Base-by-base conservation (phyloP, 2,888 invertebrate species). In the Euphydryas editha region DNA sequence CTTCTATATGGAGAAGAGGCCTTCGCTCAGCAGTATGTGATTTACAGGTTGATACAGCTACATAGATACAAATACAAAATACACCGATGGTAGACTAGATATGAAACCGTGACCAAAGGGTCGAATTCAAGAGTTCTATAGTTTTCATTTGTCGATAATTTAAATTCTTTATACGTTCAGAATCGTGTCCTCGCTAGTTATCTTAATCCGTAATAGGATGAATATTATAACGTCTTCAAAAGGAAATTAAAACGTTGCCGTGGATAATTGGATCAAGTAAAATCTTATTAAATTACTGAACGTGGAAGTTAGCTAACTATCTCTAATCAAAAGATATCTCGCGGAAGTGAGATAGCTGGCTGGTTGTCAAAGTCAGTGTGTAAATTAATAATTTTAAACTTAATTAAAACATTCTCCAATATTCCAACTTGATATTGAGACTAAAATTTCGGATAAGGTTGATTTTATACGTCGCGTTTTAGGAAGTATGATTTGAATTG, bases 381-480 rank as follows among this genome's bases (percentile, higher is more conserved):
- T 79, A 80, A 85, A 85, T 87, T 86, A 83, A 82, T 86, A 85
- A 86, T 83, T 84, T 78, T 71, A 72, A 78, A 85, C 77, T 83
- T 86, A 86, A 87, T 89, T 87, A 88, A 86, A 87, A 86, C 80
- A 82, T 84, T 82, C 77, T 74, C 68, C 68, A 65, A 75, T 74
- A 71, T 65, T 56, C 73, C 70, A 74, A 63, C 47, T 58, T 54
- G 47, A 70, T 70, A 60, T 67, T 61, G 51, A 55, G 36, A 47
- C 46, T 57, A 56, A 2, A 47, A 24, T 56, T 62, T 57, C 5
- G 13, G 13, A 17, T 62, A 59, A 60, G 59, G 67, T 30, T 18
- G 13, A 18, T 37, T 44, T 44, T 17, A 13, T 2, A 36, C 36
- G 47, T 2, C n/a, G 36, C 36, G 49, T 13, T 44, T 44, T 44